These are phyloP conservation scores for Stomatorhinus ivindoensis DNA, from an alignment of 2,113 vertebrate genomes.

Conservation along the genomic window DNA sequence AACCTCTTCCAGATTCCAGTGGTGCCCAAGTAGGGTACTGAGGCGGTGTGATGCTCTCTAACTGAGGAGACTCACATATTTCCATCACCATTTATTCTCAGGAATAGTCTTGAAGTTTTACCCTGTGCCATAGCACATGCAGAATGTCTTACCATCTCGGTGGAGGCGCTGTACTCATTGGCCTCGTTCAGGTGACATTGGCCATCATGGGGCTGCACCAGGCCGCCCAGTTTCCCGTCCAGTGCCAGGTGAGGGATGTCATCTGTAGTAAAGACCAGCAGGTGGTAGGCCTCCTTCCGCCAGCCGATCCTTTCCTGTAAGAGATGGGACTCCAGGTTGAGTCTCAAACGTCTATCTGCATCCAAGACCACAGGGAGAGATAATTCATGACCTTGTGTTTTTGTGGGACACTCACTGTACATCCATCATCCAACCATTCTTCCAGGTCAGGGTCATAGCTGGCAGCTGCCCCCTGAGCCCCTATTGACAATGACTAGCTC, in stretches of 20 bases:
- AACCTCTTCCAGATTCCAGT: background rate
- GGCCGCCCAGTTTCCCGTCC: slow-evolving; percentile 84
- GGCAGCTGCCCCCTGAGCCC: background rate
- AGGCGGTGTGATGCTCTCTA: background rate
- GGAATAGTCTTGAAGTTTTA: background rate
- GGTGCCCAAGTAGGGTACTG: background rate
- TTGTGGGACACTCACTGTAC: background rate
- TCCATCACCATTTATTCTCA: background rate
- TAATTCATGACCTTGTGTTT: background rate
- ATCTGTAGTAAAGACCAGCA: slow-evolving; percentile 89
- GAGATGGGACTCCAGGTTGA: background rate
- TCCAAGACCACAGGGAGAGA: background rate
- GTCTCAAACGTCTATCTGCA: background rate
- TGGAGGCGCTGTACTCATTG: slow-evolving; percentile 82
- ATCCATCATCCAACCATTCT: background rate
- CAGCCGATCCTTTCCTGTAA: slow-evolving; percentile 83
- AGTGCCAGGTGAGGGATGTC: slow-evolving; percentile 91
- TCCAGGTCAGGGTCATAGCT: background rate
- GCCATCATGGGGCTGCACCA: slow-evolving; percentile 91
- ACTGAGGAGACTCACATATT: background rate
- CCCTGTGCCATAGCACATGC: background rate
- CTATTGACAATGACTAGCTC: background rate
- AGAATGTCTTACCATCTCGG: slow-evolving; percentile 70
- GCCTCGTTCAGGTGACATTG: slow-evolving; percentile 79
- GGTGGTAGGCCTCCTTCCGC: slow-evolving; percentile 88